phyloP scores from a whole-genome alignment of 2,888 invertebrate genomes.

The Tetragnatha montana region DNA sequence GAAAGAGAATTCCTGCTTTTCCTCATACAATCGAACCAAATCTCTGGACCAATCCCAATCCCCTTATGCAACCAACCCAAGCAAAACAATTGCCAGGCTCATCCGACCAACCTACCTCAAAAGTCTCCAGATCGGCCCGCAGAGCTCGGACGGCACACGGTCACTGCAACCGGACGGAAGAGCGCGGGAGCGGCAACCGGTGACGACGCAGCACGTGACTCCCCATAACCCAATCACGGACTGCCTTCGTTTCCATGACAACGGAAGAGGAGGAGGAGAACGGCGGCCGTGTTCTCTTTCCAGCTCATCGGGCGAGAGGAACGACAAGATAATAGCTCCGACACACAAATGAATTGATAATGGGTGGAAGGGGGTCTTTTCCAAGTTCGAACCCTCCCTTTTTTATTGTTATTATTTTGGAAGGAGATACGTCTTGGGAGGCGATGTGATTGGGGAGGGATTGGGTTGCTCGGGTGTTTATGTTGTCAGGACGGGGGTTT shows the following conservation, averaged over 20 bases:
- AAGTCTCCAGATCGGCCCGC: neutral
- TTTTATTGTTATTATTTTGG: no score
- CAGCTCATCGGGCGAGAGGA: constrained; percentile 15
- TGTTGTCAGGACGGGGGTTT: no score
- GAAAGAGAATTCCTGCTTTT: neutral
- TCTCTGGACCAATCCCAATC: neutral
- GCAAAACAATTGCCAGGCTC: neutral
- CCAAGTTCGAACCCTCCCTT: neutral
- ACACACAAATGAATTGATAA: constrained; percentile 29
- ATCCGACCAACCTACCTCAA: neutral
- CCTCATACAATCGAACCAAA: neutral
- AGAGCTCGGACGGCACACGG: neutral
- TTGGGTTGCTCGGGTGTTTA: no score
- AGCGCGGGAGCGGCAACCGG: neutral
- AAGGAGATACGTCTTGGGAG: no score
- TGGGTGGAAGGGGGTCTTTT: neutral
- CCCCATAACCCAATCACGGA: constrained; percentile 11
- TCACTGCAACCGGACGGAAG: constrained; percentile 40
- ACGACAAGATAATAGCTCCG: neutral
- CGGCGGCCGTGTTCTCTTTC: constrained; percentile 13
- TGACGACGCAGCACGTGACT: constrained; percentile 30
- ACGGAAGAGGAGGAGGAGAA: constrained; percentile 46
- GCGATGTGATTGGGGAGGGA: no score
- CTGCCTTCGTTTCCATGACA: constrained; percentile 26
- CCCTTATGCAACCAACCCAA: neutral